Conservation (phyloP, 2,797 vertebrate genomes). For the Cheirogaleus major region DNA sequence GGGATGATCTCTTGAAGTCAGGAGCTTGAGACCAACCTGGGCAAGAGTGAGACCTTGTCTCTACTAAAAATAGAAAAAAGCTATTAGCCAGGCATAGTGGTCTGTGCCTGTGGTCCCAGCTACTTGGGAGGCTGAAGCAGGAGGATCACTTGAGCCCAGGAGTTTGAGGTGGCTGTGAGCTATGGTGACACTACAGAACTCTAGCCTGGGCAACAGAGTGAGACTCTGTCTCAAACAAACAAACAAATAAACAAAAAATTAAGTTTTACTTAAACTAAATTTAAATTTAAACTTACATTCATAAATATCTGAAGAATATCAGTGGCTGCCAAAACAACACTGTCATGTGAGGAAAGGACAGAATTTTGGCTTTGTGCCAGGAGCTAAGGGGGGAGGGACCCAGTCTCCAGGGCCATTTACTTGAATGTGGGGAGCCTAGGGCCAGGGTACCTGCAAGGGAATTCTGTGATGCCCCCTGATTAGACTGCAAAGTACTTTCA, state of each 20-base stretch:
- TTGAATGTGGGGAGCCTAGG: rapidly evolving
- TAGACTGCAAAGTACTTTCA: not conserved
- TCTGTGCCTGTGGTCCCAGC: no score
- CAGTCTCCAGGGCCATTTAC: not conserved
- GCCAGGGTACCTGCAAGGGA: not conserved
- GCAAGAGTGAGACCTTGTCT: no score
- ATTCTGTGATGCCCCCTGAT: not conserved
- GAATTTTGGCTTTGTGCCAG: not conserved
- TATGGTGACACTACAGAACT: no score
- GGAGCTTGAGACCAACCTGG: no score
- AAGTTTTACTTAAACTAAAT: not conserved
- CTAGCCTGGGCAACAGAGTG: no score
- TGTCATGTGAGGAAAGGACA: not conserved
- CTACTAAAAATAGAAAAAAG: no score
- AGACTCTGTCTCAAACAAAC: no score
- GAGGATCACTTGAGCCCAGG: no score
- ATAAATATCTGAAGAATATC: not conserved
- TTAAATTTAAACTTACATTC: not conserved
- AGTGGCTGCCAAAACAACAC: not conserved
- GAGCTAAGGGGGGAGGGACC: not conserved
- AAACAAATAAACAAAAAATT: not conserved
- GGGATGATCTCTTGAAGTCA: no score
- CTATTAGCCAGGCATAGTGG: no score
- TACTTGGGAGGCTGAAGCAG: no score
- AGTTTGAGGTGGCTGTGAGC: no score